Evolutionary conservation across 2,888 invertebrate species (phyloP).

Genomic region (Melinopterus prodromus): DNA sequence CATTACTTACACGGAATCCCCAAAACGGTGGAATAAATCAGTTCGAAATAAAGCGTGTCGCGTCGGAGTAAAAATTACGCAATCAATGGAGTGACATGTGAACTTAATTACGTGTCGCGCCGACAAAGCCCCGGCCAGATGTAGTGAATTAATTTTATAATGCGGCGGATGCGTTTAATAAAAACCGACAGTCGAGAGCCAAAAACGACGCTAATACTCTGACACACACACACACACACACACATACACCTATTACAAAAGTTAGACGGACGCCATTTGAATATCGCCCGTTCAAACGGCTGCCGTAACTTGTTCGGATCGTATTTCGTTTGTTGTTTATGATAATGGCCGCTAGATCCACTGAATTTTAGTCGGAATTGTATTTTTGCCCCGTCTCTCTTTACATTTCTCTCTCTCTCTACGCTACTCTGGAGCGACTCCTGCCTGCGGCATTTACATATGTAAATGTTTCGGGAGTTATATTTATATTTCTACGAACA

Average conservation of each 20-base stretch:
- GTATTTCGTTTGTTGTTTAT: neutral
- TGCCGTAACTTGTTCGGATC: neutral
- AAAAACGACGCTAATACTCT: neutral
- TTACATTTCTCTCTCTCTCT: neutral
- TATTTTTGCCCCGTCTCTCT: neutral
- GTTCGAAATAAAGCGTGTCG: neutral
- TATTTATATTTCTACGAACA: slow-evolving; percentile 21
- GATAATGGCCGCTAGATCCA: neutral
- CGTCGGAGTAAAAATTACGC: slow-evolving; percentile 19
- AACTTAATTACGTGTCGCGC: slow-evolving; percentile 17
- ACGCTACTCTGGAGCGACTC: neutral
- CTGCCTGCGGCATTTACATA: slow-evolving; percentile 20
- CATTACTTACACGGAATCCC: slow-evolving; percentile 4
- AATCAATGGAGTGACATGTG: slow-evolving; percentile 25
- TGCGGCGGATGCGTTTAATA: slow-evolving; percentile 14
- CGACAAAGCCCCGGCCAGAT: slow-evolving; percentile 25
- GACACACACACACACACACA: neutral
- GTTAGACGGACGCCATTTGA: neutral
- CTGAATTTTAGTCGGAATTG: slow-evolving; percentile 4
- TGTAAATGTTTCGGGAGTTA: slow-evolving; percentile 21
- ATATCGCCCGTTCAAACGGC: neutral
- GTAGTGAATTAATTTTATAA: slow-evolving; percentile 24
- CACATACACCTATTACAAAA: neutral
- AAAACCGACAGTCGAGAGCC: slow-evolving; percentile 12
- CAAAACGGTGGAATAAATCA: neutral